Percentiles rank a stretch among this genome's conserved stretches.
These are phyloP conservation scores for Sphinx pinastri DNA, from an alignment of 2,888 invertebrate genomes.

Conservation along the genomic window DNA sequence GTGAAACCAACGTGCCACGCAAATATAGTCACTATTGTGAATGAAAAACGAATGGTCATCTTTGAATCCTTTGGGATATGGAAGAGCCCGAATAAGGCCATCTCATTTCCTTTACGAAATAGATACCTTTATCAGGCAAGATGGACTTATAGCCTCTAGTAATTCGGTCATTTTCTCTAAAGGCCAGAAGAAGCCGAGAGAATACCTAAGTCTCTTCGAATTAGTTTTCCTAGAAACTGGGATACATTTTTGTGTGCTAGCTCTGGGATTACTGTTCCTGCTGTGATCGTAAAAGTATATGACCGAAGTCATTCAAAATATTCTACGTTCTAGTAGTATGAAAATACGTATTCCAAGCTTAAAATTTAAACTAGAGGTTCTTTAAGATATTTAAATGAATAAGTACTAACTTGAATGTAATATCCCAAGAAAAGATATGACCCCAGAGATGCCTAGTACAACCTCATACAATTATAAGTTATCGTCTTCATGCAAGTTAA, in stretches of 20 bases:
- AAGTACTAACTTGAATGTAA: too few species aligned
- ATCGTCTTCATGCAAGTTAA: slow-evolving; percentile 19
- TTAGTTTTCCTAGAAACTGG: not conserved
- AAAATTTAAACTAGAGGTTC: not conserved
- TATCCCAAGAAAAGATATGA: too few species aligned
- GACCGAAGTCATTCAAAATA: too few species aligned
- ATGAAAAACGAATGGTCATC: slow-evolving; percentile 22
- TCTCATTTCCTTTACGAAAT: slow-evolving; percentile 18
- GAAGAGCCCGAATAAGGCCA: slow-evolving; percentile 20
- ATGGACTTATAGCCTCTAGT: slow-evolving; percentile 1
- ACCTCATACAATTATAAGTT: slow-evolving; percentile 13
- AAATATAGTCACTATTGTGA: slow-evolving; percentile 10
- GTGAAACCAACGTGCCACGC: not conserved
- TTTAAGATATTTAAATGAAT: not conserved
- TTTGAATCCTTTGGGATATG: slow-evolving; percentile 13
- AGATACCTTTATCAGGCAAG: slow-evolving; percentile 6
- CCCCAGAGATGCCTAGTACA: not conserved
- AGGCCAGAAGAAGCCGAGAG: not conserved
- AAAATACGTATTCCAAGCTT: too few species aligned
- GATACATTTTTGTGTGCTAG: not conserved
- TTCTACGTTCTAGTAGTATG: too few species aligned
- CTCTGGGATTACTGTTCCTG: not conserved
- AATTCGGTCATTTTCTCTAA: slow-evolving; percentile 11
- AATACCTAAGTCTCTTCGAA: not conserved
- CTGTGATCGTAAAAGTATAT: not conserved